Conservation (phyloP, 2,113 vertebrate genomes). For the Neomonachus schauinslandi region DNA sequence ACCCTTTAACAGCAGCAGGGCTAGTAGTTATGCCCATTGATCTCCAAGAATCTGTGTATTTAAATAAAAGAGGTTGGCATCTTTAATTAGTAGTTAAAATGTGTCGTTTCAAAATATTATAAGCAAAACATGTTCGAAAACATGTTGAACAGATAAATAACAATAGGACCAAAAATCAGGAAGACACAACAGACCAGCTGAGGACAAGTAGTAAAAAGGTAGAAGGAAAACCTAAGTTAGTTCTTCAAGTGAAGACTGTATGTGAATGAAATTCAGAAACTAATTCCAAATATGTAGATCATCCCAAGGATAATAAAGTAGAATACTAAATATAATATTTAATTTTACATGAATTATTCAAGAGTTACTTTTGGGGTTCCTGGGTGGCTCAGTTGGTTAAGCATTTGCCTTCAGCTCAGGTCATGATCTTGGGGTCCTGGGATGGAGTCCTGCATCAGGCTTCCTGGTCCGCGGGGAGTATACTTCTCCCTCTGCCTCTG, state of each 20-base stretch:
- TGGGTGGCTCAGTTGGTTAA: no score
- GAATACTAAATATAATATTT: neutral
- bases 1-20: neutral
- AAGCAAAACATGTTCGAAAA: neutral
- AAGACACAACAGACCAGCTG: neutral
- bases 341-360: neutral
- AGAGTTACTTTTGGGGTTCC: neutral
- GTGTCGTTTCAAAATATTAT: neutral
- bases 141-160: neutral
- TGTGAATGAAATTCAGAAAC: neutral
- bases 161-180: neutral
- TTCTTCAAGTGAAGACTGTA: neutral
- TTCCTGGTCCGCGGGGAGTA: no score
- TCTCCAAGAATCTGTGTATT: neutral
- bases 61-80: neutral
- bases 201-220: neutral
- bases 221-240: neutral
- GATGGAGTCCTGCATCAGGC: no score
- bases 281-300: neutral
- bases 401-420: no score
- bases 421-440: no score
- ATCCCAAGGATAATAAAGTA: neutral
- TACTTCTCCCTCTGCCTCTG: no score
- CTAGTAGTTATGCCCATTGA: neutral
- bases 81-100: neutral